Conservation (phyloP, 1,140 invertebrate genomes). For the Plutomurus gul region DNA sequence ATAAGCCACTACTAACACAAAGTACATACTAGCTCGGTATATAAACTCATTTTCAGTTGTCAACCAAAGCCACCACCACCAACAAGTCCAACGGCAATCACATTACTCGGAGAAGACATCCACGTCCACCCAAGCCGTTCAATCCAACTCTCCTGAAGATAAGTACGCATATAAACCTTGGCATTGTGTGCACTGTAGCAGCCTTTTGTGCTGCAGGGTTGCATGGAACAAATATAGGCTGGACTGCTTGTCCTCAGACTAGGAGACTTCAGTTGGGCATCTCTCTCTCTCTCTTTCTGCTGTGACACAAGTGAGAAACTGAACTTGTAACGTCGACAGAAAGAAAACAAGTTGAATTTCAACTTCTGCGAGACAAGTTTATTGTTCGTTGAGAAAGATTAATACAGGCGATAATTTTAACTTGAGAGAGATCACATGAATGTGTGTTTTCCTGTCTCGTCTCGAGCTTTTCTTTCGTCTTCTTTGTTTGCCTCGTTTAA, state of each 20-base stretch:
- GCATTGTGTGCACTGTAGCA: too few species aligned
- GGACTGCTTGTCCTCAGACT: not conserved
- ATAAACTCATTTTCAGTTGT: not conserved
- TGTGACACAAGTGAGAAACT: not conserved
- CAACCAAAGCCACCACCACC: not conserved
- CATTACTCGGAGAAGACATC: not conserved
- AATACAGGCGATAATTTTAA: constrained; percentile 25
- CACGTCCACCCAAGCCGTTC: not conserved
- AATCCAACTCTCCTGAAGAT: not conserved
- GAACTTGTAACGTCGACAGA: not conserved
- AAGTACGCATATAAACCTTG: too few species aligned
- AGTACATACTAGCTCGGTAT: too few species aligned
- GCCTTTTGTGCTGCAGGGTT: too few species aligned
- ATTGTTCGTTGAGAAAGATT: constrained; percentile 20
- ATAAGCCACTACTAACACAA: too few species aligned
- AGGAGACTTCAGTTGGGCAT: too few species aligned
- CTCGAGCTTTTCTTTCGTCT: not conserved
- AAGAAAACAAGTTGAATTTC: constrained; percentile 28
- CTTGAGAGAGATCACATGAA: constrained; percentile 14
- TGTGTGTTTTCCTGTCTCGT: not conserved
- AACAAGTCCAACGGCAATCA: not conserved
- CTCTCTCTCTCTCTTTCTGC: too few species aligned
- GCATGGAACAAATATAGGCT: not conserved
- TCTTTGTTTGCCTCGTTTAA: not conserved
- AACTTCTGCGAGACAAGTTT: constrained; percentile 23